Conservation (phyloP, 2,113 vertebrate species). For the Plectropomus leopardus region DNA sequence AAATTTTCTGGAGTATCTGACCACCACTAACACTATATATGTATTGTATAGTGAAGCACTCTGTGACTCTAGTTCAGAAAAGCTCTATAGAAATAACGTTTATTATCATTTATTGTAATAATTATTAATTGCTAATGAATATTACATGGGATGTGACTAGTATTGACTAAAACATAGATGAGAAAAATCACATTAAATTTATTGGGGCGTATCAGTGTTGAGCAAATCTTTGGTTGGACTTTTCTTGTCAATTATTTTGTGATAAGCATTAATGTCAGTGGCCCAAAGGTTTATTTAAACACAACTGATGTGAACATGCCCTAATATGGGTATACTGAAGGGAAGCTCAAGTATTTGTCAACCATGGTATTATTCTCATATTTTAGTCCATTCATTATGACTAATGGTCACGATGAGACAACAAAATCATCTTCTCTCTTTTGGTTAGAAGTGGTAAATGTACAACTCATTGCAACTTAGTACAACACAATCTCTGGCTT, state of each 20-base stretch:
- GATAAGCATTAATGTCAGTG: background rate
- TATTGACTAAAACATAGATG: background rate
- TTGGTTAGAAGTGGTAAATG: too few species aligned
- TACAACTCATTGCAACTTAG: too few species aligned
- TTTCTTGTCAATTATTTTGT: conserved; percentile 6
- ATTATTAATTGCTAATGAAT: background rate
- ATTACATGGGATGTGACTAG: background rate
- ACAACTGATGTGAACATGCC: background rate
- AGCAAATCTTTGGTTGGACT: background rate
- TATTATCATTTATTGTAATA: too few species aligned
- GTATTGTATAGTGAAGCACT: too few species aligned
- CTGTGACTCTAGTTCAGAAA: too few species aligned
- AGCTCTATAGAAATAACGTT: too few species aligned
- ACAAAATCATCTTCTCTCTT: background rate
- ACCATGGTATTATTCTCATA: background rate
- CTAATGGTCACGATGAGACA: background rate
- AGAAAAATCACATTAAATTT: background rate
- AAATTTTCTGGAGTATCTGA: too few species aligned
- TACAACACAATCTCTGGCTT: too few species aligned
- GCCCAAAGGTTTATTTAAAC: background rate
- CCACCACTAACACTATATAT: too few species aligned
- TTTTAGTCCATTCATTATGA: background rate
- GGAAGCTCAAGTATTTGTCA: background rate
- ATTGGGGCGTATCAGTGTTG: too few species aligned
- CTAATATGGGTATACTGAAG: background rate